Conservation (phyloP, 2,113 vertebrate species). For the Myanophis thanlyinensis region DNA sequence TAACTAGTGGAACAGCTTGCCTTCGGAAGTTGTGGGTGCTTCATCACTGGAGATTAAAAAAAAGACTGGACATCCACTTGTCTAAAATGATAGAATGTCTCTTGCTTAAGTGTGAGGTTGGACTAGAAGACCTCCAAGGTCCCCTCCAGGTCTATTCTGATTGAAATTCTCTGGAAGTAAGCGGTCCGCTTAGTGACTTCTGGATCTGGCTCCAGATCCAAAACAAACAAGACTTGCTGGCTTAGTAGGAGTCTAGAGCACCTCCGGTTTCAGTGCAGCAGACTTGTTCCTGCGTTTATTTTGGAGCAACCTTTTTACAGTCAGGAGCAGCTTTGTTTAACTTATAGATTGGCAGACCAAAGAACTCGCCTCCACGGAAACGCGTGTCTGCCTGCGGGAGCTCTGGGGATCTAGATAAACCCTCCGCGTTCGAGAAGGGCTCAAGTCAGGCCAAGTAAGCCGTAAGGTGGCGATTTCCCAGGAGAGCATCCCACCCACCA, state of each 20-base stretch:
- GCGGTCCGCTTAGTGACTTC: background rate
- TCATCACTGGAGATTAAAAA: background rate
- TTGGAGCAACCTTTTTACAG: background rate
- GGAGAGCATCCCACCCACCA: background rate
- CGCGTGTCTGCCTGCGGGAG: background rate
- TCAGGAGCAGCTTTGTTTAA: background rate
- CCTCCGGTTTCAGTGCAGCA: background rate
- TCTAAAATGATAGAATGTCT: background rate
- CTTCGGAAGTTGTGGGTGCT: background rate
- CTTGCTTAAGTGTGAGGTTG: background rate
- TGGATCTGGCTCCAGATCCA: background rate
- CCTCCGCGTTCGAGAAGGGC: background rate
- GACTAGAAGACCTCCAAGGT: background rate
- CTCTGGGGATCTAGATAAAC: background rate
- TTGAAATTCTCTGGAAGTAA: background rate
- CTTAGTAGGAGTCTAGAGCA: background rate
- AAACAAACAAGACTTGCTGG: background rate
- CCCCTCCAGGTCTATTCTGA: background rate
- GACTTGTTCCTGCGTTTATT: background rate
- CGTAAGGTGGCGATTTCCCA: background rate
- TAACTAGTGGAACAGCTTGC: background rate
- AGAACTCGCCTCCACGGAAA: background rate
- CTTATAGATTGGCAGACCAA: background rate
- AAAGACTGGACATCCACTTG: background rate
- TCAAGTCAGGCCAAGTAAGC: background rate